Percentiles rank a stretch among this genome's conserved stretches.
Conservation (phyloP, 2,113 vertebrate genomes). For the Heterotis niloticus region DNA sequence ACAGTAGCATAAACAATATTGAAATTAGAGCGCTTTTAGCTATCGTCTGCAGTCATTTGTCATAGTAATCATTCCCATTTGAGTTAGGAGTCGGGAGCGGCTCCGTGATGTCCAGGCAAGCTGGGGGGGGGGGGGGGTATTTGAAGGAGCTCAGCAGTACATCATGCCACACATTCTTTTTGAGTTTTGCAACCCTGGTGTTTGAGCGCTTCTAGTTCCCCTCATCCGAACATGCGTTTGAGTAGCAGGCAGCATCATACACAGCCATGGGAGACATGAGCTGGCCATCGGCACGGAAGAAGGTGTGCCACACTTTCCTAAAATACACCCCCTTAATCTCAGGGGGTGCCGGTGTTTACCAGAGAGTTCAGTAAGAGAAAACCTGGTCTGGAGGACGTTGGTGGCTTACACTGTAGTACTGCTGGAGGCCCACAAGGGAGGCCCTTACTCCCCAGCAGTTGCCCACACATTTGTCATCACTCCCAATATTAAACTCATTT, state of each 20-base stretch:
- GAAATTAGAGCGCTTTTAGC: constrained; percentile 35
- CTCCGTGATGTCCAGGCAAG: constrained; percentile 1
- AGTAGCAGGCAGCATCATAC: constrained; percentile 38
- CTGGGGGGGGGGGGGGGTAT: constrained; percentile 38
- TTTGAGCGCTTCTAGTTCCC: constrained; percentile 31
- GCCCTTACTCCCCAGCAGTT: not conserved
- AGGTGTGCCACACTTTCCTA: not conserved
- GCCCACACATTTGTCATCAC: constrained; percentile 52
- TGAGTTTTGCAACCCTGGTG: constrained; percentile 26
- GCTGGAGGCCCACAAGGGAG: not conserved
- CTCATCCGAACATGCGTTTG: not conserved
- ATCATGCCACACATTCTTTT: not conserved
- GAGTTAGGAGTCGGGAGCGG: constrained; percentile 30
- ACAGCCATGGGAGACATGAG: constrained; percentile 48
- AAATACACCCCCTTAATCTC: not conserved
- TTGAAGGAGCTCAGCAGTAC: constrained; percentile 2
- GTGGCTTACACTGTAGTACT: not conserved
- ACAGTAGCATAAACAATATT: constrained; percentile 23
- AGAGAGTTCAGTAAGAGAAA: not conserved
- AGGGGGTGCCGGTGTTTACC: not conserved
- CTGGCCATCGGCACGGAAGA: constrained; percentile 37
- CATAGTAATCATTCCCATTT: constrained; percentile 28
- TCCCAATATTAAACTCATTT: constrained; percentile 56
- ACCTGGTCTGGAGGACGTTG: not conserved
- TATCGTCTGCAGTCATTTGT: constrained; percentile 29